Conservation (phyloP, 2,797 vertebrate species). For the Spizella passerina region DNA sequence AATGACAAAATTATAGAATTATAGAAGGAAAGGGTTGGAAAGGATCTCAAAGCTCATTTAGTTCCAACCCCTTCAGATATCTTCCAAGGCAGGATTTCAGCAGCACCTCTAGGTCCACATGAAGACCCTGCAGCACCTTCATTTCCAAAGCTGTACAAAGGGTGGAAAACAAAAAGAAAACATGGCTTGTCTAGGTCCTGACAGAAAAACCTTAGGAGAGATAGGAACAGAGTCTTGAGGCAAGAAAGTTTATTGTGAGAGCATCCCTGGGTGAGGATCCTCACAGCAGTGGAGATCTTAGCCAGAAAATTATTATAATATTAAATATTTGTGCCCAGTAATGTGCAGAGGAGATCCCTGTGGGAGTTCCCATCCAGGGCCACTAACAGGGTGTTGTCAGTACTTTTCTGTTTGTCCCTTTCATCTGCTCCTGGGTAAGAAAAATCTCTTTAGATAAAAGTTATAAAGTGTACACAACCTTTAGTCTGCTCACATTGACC, state of each 20-base stretch:
- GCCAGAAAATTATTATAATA: background rate
- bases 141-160: background rate
- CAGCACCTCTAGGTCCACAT: background rate
- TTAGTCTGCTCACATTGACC: background rate
- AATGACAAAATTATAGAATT: background rate
- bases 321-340: too few relatives aligned
- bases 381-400: rapidly evolving
- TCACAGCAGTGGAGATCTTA: background rate
- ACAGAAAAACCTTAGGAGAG: background rate
- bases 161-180: background rate
- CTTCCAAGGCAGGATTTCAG: background rate
- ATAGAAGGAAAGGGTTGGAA: background rate
- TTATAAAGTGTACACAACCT: background rate
- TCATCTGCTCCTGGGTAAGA: background rate
- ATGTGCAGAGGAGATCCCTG: background rate
- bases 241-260: background rate
- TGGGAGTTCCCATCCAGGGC: background rate
- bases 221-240: background rate
- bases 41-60: background rate
- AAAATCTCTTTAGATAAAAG: background rate
- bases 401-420: background rate
- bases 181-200: background rate
- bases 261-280: background rate
- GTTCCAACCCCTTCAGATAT: background rate
- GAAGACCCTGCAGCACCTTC: background rate